These are phyloP conservation scores for Pluvianellus socialis DNA, from an alignment of 2,113 vertebrate genomes.

Conservation along the genomic window DNA sequence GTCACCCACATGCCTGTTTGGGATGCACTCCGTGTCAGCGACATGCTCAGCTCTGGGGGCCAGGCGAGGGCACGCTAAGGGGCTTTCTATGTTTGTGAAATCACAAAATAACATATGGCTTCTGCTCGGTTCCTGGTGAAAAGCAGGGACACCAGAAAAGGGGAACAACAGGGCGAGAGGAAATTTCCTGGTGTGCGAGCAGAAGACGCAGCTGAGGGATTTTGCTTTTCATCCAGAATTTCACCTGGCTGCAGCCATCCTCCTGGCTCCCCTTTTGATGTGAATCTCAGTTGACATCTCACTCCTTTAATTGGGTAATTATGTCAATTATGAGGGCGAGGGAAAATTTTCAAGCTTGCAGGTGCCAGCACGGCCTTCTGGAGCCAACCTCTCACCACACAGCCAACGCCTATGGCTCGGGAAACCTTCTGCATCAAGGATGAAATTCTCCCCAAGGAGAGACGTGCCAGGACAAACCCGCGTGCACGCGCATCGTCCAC, in stretches of 20 bases:
- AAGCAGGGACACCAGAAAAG: neutral
- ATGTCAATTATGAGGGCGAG: neutral
- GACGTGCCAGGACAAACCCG: neutral
- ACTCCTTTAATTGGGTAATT: constrained; percentile 26
- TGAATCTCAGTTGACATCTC: neutral
- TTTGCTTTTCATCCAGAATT: neutral
- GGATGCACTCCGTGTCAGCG: neutral
- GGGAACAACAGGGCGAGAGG: neutral
- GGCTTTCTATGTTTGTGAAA: neutral
- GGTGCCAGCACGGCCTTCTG: neutral
- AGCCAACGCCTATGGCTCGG: neutral
- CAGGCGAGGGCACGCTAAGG: fast-evolving
- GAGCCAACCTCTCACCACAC: neutral
- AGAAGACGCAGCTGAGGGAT: neutral
- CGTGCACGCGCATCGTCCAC: fast-evolving
- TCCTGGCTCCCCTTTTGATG: neutral
- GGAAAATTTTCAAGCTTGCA: neutral
- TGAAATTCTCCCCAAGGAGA: neutral
- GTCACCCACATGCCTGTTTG: neutral
- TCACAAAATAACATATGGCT: neutral
- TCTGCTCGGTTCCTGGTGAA: neutral
- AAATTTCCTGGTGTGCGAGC: neutral
- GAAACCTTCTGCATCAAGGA: neutral
- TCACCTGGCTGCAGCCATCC: neutral
- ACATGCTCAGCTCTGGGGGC: neutral